These are phyloP conservation scores for Paedocypris sp. DNA, from an alignment of 2,113 vertebrate species.

Conservation along the genomic window DNA sequence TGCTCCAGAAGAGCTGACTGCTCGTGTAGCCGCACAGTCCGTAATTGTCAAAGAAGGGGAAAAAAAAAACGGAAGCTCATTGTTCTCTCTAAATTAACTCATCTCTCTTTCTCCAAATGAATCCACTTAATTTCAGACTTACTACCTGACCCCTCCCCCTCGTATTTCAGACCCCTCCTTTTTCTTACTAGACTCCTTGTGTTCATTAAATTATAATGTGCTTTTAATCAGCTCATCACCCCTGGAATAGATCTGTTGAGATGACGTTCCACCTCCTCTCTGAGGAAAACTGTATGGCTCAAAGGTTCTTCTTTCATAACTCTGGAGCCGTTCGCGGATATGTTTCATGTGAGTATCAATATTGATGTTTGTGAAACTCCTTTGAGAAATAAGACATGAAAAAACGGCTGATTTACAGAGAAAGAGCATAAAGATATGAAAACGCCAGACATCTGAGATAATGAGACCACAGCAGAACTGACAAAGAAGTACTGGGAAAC, in stretches of 20 bases:
- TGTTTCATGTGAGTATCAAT: not conserved
- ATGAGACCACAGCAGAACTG: too few species aligned
- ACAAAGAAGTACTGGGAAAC: too few species aligned
- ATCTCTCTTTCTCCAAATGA: constrained; percentile 6
- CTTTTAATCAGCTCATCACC: constrained; percentile 29
- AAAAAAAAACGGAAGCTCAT: constrained; percentile 7
- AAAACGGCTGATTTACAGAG: not conserved
- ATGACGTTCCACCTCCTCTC: not conserved
- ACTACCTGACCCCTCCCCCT: not conserved
- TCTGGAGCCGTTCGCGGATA: not conserved
- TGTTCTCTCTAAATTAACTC: constrained; percentile 7
- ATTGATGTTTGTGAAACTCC: not conserved
- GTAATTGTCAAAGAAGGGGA: constrained; percentile 31
- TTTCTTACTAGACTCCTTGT: constrained; percentile 3
- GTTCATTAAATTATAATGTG: constrained; percentile 37
- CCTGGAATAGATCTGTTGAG: not conserved
- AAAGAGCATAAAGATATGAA: too few species aligned
- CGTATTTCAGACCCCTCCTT: constrained; percentile 10
- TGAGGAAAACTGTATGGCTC: not conserved
- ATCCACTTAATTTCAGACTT: constrained; percentile 3
- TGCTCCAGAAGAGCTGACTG: constrained; percentile 14
- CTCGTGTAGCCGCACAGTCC: constrained; percentile 4
- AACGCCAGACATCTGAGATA: too few species aligned
- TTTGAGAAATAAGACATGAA: not conserved
- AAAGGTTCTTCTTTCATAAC: not conserved